Evolutionary conservation across 2,113 vertebrate species (phyloP).

Genomic region (Cyanoderma ruficeps): DNA sequence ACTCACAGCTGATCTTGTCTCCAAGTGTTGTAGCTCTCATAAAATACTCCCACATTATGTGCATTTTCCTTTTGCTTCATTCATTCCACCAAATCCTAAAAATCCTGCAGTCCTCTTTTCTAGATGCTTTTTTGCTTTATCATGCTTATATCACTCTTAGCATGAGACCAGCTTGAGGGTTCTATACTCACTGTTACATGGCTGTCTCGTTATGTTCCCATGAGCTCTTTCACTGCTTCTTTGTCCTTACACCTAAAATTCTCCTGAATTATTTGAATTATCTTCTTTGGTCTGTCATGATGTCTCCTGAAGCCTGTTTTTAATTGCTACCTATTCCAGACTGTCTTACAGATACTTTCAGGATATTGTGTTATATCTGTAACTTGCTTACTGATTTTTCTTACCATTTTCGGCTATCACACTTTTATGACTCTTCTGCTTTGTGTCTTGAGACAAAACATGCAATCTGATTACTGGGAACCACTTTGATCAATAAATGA

Average conservation of each 20-base stretch:
- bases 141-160: not conserved
- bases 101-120: not conserved
- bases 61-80: not conserved
- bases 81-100: not conserved
- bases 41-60: not conserved
- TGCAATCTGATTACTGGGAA: not conserved
- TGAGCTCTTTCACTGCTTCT: not conserved
- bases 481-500: not conserved
- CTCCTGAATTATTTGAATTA: not conserved
- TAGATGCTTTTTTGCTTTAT: not conserved
- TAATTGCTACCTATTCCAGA: not conserved
- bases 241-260: not conserved
- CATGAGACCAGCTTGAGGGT: not conserved
- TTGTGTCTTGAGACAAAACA: not conserved
- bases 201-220: not conserved
- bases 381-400: not conserved
- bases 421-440: not conserved
- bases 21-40: not conserved
- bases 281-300: not conserved
- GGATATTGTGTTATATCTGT: not conserved
- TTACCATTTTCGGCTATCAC: not conserved
- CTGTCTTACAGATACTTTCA: not conserved
- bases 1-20: not conserved
- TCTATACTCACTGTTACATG: not conserved
- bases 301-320: not conserved